A percentile compares a stretch with the other conserved stretches of the same genome.
phyloP scores from a whole-genome alignment of 2,888 invertebrate species.

The Frankliniella intonsa region DNA sequence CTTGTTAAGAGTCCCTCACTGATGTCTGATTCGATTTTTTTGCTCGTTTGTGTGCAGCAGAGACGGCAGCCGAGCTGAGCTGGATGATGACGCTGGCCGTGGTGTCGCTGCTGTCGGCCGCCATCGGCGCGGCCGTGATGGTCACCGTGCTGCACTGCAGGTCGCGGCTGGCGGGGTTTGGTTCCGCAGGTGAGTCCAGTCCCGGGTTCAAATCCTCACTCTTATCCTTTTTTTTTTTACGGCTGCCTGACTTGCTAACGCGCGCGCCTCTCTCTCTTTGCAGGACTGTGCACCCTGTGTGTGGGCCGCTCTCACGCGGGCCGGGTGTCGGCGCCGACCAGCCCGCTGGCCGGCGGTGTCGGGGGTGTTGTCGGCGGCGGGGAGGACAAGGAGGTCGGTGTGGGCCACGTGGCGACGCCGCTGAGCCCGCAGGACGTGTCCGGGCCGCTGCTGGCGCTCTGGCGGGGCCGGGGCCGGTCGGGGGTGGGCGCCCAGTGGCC shows the following conservation, averaged over 20 bases:
- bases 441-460: slow-evolving; percentile 43
- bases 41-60: slow-evolving; percentile 46
- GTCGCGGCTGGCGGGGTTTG: slow-evolving; percentile 48
- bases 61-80: slow-evolving; percentile 50
- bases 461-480: slow-evolving; percentile 42
- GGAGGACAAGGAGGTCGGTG: slow-evolving; percentile 33
- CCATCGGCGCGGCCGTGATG: slow-evolving; percentile 67
- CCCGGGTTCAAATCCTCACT: background rate
- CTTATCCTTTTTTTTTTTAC: background rate
- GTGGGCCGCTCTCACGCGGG: background rate
- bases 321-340: background rate
- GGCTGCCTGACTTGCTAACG: background rate
- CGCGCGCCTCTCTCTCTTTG: background rate
- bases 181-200: background rate
- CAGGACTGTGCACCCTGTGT: slow-evolving; percentile 21
- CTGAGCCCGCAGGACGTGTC: slow-evolving; percentile 32
- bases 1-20: background rate
- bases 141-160: slow-evolving; percentile 63
- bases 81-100: slow-evolving; percentile 67
- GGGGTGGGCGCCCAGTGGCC: slow-evolving; percentile 32
- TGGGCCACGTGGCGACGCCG: slow-evolving; percentile 30
- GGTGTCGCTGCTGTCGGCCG: slow-evolving; percentile 64
- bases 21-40: slow-evolving; percentile 10
- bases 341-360: slow-evolving; percentile 25
- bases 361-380: slow-evolving; percentile 27